phyloP scores from a whole-genome alignment of 2,797 vertebrate species.

The Micrastur ruficollis region DNA sequence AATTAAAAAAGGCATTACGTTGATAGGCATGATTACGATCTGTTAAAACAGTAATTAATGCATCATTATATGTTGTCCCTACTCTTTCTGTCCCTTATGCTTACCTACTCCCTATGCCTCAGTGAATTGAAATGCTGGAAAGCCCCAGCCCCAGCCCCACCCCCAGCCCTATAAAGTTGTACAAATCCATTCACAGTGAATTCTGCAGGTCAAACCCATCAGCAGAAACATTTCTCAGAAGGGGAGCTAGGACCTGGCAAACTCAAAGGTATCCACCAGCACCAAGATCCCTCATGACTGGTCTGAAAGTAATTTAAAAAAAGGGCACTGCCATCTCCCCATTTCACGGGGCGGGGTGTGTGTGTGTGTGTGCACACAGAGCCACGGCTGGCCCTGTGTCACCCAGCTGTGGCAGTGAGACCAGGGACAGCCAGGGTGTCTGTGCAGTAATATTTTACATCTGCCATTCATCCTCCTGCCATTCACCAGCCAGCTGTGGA shows the following conservation, averaged over 20 bases:
- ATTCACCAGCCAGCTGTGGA: accelerated
- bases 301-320: neutral
- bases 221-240: neutral
- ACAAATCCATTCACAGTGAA: neutral
- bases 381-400: accelerated
- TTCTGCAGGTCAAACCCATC: neutral
- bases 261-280: neutral
- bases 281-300: neutral
- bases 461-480: neutral
- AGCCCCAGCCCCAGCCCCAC: neutral
- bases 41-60: neutral
- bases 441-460: neutral
- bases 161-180: accelerated
- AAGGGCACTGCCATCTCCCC: neutral
- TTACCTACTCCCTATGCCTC: neutral
- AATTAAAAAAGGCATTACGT: neutral
- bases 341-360: neutral
- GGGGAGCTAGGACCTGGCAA: neutral
- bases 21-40: neutral
- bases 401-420: neutral
- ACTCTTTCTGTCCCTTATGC: neutral
- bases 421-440: neutral
- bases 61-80: neutral
- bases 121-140: neutral
- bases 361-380: neutral